phyloP scores from a whole-genome alignment of 2,888 invertebrate species.

The Synergus gifuensis region DNA sequence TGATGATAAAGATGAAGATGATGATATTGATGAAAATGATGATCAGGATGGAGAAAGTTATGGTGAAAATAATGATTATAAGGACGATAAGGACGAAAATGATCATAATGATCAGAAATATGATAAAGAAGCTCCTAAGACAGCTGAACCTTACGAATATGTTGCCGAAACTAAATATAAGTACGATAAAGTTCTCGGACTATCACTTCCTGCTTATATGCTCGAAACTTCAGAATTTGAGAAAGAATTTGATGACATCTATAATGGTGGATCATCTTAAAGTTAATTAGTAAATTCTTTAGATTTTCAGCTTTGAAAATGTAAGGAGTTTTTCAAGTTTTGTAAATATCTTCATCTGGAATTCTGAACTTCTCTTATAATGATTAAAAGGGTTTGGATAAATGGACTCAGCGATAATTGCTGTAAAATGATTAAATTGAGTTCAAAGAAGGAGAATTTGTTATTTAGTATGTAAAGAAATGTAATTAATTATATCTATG shows the following conservation, averaged over 20 bases:
- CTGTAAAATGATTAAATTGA: background rate
- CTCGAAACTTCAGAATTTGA: slow-evolving; percentile 84
- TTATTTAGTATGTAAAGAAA: slow-evolving; percentile 23
- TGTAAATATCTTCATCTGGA: background rate
- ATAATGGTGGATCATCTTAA: background rate
- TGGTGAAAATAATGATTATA: slow-evolving; percentile 52
- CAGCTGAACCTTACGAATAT: slow-evolving; percentile 68
- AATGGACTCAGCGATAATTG: background rate
- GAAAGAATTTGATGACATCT: slow-evolving; percentile 82
- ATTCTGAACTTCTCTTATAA: background rate
- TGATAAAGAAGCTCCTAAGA: slow-evolving; percentile 57
- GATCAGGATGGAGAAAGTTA: slow-evolving; percentile 58
- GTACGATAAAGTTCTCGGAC: slow-evolving; percentile 83
- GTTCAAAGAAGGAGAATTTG: background rate
- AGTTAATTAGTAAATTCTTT: background rate
- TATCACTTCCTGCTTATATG: slow-evolving; percentile 85
- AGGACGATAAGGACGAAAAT: slow-evolving; percentile 49
- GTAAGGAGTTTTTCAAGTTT: background rate
- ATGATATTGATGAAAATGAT: slow-evolving; percentile 67
- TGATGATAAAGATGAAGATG: slow-evolving; percentile 55
- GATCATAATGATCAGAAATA: slow-evolving; percentile 66
- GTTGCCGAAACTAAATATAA: slow-evolving; percentile 84
- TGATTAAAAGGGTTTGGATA: background rate
- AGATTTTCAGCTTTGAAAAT: background rate
- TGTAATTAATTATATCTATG: background rate